Conservation (phyloP, 1,140 invertebrate genomes). For the Drosophila pachea region DNA sequence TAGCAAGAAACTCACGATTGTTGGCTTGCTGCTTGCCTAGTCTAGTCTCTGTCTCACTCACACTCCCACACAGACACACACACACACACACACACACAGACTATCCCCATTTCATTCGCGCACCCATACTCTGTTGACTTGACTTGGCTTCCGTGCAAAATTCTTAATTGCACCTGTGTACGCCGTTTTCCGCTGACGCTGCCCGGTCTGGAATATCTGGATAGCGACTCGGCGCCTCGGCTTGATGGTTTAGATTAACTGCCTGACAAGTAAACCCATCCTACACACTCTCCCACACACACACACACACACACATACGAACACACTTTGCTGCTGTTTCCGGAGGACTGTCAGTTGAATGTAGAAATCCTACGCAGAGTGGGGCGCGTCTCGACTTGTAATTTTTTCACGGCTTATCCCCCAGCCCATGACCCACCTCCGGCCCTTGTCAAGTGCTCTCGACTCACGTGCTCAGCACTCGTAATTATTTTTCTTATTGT, state of each 20-base stretch:
- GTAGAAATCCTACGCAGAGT: slow-evolving; percentile 31
- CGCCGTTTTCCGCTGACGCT: slow-evolving; percentile 68
- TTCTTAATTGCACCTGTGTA: slow-evolving; percentile 78
- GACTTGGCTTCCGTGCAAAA: slow-evolving; percentile 76
- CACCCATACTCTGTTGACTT: slow-evolving; percentile 54
- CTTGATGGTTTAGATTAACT: slow-evolving; percentile 76
- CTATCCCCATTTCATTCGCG: background rate
- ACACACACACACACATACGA: slow-evolving; percentile 28
- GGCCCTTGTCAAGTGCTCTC: slow-evolving; percentile 52
- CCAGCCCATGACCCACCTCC: background rate
- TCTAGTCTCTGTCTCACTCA: background rate
- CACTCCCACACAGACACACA: background rate
- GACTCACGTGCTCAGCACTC: slow-evolving; percentile 73
- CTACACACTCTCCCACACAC: slow-evolving; percentile 36
- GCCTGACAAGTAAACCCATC: slow-evolving; percentile 73
- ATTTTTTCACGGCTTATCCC: slow-evolving; percentile 73
- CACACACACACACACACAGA: background rate
- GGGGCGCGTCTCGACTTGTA: slow-evolving; percentile 52
- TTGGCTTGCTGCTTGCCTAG: slow-evolving; percentile 35
- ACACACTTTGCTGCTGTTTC: slow-evolving; percentile 60
- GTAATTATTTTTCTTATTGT: slow-evolving; percentile 77
- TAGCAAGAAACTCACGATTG: slow-evolving; percentile 32
- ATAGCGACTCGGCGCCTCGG: slow-evolving; percentile 59
- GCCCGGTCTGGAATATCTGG: slow-evolving; percentile 55
- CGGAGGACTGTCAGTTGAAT: slow-evolving; percentile 68